Conservation (phyloP, 1,140 invertebrate genomes). For the Cecropterus lyciades region DNA sequence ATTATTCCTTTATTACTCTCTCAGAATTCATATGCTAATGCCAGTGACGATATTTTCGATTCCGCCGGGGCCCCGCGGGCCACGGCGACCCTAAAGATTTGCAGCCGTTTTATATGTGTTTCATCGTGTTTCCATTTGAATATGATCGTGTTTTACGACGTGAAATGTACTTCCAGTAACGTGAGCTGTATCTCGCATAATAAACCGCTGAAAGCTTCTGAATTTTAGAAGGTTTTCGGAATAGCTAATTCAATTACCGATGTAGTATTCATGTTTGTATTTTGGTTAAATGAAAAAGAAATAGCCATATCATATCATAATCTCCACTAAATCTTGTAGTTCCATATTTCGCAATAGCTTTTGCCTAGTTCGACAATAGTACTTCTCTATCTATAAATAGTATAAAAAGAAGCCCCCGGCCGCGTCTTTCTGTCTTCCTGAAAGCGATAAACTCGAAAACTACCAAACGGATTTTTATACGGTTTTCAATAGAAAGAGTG, state of each 20-base stretch:
- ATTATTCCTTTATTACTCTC: slow-evolving; percentile 67
- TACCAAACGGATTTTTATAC: too few species aligned
- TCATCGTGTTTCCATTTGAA: slow-evolving; percentile 48
- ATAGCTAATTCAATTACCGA: slow-evolving; percentile 3
- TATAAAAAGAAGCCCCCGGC: too few species aligned
- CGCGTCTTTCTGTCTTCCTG: too few species aligned
- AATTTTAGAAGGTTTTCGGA: slow-evolving; percentile 1
- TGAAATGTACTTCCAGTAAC: slow-evolving; percentile 22
- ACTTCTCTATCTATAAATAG: too few species aligned
- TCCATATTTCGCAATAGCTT: too few species aligned
- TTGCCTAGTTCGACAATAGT: too few species aligned
- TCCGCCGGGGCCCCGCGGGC: slow-evolving; percentile 40
- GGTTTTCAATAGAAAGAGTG: too few species aligned
- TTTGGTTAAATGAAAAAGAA: not conserved
- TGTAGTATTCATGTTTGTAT: not conserved
- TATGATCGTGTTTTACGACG: slow-evolving; percentile 39
- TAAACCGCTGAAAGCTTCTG: slow-evolving; percentile 27
- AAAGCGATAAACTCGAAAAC: too few species aligned
- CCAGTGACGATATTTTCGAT: slow-evolving; percentile 50
- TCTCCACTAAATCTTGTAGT: too few species aligned
- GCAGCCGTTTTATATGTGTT: slow-evolving; percentile 45
- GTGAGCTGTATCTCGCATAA: slow-evolving; percentile 13
- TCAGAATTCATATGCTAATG: slow-evolving; percentile 67
- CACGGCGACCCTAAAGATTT: slow-evolving; percentile 46
- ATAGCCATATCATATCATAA: too few species aligned